A percentile compares a stretch with the other conserved stretches of the same genome.
These are phyloP conservation scores for Phainopepla nitens DNA, from an alignment of 2,113 vertebrate species.

Conservation along the genomic window DNA sequence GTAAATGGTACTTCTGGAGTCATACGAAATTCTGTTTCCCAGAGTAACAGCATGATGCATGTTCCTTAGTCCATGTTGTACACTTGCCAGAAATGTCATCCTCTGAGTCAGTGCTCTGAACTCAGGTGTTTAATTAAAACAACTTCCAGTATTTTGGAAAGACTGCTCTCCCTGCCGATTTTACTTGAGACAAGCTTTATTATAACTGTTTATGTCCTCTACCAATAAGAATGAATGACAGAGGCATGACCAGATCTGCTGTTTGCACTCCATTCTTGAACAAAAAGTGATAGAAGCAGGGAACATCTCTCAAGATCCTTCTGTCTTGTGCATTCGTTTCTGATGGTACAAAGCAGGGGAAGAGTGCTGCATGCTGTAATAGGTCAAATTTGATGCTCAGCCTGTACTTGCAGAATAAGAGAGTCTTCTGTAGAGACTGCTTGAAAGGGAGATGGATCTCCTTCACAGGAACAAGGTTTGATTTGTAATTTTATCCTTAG, in stretches of 20 bases:
- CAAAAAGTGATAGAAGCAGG: background rate
- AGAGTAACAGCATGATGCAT: rapidly evolving
- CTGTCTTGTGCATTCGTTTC: background rate
- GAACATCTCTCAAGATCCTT: background rate
- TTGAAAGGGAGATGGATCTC: background rate
- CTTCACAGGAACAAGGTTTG: background rate
- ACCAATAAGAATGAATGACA: background rate
- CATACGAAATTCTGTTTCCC: background rate
- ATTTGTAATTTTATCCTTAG: background rate
- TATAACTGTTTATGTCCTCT: background rate
- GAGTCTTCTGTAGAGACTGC: background rate
- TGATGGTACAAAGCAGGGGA: background rate
- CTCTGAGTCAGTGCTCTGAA: background rate
- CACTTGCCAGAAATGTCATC: background rate
- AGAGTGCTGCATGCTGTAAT: background rate
- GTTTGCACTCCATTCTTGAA: background rate
- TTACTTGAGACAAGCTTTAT: background rate
- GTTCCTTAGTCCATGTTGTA: background rate
- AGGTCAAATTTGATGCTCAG: background rate
- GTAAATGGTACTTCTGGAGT: background rate
- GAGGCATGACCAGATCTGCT: background rate
- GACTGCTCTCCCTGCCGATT: background rate
- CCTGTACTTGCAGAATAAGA: background rate
- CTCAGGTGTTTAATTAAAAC: background rate
- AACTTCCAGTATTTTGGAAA: background rate